A percentile compares a stretch with the other conserved stretches of the same genome.
These are phyloP conservation scores for Pyrrhia umbra DNA, from an alignment of 2,888 invertebrate genomes.

Conservation along the genomic window DNA sequence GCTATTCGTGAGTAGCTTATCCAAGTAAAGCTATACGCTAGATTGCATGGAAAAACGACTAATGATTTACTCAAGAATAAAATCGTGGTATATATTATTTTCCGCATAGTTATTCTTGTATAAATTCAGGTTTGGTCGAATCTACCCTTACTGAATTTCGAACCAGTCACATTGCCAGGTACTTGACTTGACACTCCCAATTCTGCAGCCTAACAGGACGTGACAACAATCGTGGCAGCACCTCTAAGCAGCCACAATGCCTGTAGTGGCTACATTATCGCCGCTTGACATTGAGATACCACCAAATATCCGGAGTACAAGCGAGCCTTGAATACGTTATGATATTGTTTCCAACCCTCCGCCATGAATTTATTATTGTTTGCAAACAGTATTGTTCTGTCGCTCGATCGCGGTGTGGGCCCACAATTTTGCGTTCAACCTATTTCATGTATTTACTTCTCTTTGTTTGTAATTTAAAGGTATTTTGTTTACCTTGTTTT, in stretches of 20 bases:
- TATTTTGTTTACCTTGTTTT: conserved; percentile 10
- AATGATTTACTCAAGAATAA: too few relatives aligned
- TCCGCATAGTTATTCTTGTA: too few relatives aligned
- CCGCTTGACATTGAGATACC: conserved; percentile 43
- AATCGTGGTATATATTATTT: too few relatives aligned
- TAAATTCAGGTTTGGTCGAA: too few relatives aligned
- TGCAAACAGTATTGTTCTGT: conserved; percentile 50
- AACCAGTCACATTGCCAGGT: background rate
- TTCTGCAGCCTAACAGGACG: background rate
- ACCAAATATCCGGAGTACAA: conserved; percentile 50
- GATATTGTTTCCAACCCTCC: conserved; percentile 46
- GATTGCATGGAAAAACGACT: too few relatives aligned
- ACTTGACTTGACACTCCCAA: background rate
- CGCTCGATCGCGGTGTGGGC: conserved; percentile 22
- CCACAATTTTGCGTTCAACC: conserved; percentile 35
- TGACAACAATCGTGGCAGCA: conserved; percentile 5
- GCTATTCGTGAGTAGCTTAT: too few relatives aligned
- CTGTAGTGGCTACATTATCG: conserved; percentile 1
- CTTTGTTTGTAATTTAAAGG: conserved; percentile 29
- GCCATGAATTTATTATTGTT: conserved; percentile 59
- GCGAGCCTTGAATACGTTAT: conserved; percentile 50
- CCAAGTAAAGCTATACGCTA: too few relatives aligned
- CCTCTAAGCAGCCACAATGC: conserved; percentile 20
- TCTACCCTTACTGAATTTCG: background rate
- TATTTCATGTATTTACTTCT: conserved; percentile 24